Evolutionary conservation across 2,113 vertebrate genomes (phyloP).

Genomic region (Peromyscus californicus): DNA sequence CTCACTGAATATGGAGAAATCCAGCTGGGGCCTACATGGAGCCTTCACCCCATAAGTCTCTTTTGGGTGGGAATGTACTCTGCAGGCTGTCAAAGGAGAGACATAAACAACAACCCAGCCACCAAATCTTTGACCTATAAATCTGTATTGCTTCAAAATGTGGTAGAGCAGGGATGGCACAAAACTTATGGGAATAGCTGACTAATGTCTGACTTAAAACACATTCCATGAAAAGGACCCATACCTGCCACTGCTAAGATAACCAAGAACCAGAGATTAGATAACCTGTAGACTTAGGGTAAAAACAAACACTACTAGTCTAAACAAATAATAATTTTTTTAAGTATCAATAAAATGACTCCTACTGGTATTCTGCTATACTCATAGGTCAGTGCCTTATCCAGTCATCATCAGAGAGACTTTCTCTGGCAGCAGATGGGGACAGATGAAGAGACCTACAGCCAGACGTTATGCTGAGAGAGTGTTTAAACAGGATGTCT

Average conservation of each 20-base stretch:
- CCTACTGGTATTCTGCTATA: too few species aligned
- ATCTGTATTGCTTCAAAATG: neutral
- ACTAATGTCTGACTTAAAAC: neutral
- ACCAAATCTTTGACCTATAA: neutral
- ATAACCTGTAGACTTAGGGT: neutral
- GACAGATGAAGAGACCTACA: neutral
- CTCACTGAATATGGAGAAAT: neutral
- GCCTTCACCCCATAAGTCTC: neutral
- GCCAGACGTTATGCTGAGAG: neutral
- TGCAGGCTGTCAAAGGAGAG: neutral
- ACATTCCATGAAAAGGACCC: neutral
- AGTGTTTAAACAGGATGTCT: too few species aligned
- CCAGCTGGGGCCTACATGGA: neutral
- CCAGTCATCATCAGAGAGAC: neutral
- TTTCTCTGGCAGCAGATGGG: neutral
- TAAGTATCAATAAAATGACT: too few species aligned
- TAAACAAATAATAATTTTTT: too few species aligned
- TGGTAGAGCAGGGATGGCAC: neutral
- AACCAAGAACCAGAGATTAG: neutral
- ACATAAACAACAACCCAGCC: too few species aligned
- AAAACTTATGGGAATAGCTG: neutral
- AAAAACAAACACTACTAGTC: neutral
- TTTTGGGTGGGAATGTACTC: neutral
- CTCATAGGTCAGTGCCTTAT: neutral
- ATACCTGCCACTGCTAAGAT: neutral